Percentiles rank a stretch among this genome's conserved stretches.
phyloP scores from a whole-genome alignment of 2,888 invertebrate species.

The Cybosia mesomella region DNA sequence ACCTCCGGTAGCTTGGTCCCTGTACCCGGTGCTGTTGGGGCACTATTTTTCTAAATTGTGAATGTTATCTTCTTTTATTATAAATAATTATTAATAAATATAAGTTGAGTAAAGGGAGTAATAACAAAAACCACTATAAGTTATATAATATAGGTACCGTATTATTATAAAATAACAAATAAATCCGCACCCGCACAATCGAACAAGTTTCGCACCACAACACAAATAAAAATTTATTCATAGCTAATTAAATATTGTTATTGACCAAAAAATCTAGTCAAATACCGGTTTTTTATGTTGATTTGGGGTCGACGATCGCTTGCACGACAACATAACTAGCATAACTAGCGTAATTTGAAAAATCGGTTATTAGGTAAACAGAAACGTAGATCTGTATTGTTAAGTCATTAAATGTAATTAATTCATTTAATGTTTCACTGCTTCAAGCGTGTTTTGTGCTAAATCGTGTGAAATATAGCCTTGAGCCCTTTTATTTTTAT shows the following conservation, averaged over 20 bases:
- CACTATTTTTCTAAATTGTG: too few relatives aligned
- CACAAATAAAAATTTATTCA: constrained; percentile 18
- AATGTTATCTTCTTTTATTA: too few relatives aligned
- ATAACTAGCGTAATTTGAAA: constrained; percentile 22
- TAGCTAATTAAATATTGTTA: constrained; percentile 28
- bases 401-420: constrained; percentile 3
- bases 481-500: too few relatives aligned
- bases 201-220: constrained; percentile 25
- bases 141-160: background rate
- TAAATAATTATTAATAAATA: too few relatives aligned
- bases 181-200: constrained; percentile 9
- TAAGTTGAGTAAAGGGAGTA: too few relatives aligned
- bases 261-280: constrained; percentile 27
- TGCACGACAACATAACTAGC: constrained; percentile 22
- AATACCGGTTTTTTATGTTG: constrained; percentile 35
- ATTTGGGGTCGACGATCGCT: constrained; percentile 27
- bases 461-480: background rate
- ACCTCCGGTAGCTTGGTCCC: too few relatives aligned
- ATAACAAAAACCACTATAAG: background rate
- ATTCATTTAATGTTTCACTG: background rate
- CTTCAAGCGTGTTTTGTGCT: background rate
- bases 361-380: constrained; percentile 40
- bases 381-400: constrained; percentile 16
- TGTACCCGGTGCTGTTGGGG: too few relatives aligned
- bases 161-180: constrained; percentile 2